Base-by-base conservation (phyloP, 2,797 vertebrate species). In the Sebastes kiyomatsui region DNA sequence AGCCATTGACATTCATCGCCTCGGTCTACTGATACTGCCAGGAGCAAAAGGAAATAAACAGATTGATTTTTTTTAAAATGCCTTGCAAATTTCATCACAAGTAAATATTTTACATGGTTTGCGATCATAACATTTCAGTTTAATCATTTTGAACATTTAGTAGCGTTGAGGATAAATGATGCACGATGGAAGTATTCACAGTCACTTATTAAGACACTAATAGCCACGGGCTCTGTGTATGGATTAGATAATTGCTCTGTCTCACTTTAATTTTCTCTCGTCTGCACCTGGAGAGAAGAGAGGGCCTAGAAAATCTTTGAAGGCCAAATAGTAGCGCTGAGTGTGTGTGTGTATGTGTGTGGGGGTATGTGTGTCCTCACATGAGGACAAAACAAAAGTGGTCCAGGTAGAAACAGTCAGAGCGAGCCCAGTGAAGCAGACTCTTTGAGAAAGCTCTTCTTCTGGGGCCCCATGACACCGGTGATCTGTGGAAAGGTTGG, bases 401-500 rank as follows among this genome's bases (percentile, higher is more conserved):
- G 27, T 56, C 14, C 25, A 65, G 54, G 77, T 85, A 59, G 75
- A 83, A 76, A 72, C n/a, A 23, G 42, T 72, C 69, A 33, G 46
- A 80, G 42, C 20, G 4, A 69, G 75, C 61, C 58, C 66, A 67
- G 77, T 75, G 69, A 84, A 80, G 67, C 81, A 80, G 78, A 42
- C 76, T 81, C 56, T 84, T 66, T 75, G 56, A 83, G 76, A 88
- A 84, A 83, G 83, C 76, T 82, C 83, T 81, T 82, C 87, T 87
- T 87, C 79, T 81, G 64, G 79, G 83, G 84, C 88, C 89, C 86
- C 87, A 79, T 93, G 93, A 95, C 92, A 92, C 86, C 55, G 58
- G 90, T 82, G 90, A 93, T 94, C 93, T 92, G 89, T 90, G 90
- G 93, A 94, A 95, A 95, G 95, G 94, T 93, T 93, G 94, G 91